These are phyloP conservation scores for Cheilinus undulatus DNA, from an alignment of 2,113 vertebrate genomes.

Conservation along the genomic window DNA sequence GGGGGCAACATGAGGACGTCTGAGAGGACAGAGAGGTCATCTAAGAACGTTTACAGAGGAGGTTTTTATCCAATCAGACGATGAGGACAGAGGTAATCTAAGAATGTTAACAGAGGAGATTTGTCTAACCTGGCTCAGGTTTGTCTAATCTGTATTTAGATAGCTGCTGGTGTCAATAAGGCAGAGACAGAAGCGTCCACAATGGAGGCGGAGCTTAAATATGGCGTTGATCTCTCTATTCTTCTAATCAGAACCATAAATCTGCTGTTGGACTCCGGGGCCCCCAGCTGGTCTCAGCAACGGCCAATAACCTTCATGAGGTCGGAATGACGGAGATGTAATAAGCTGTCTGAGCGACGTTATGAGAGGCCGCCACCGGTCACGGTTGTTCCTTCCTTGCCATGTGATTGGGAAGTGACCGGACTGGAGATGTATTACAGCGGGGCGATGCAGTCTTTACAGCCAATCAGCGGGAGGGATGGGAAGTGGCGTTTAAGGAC, in stretches of 20 bases:
- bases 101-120: constrained; percentile 56
- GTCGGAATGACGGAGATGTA: constrained; percentile 62
- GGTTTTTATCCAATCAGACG: constrained; percentile 59
- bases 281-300: constrained; percentile 39
- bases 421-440: constrained; percentile 42
- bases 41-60: constrained; percentile 61
- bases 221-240: constrained; percentile 40
- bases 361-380: constrained; percentile 41
- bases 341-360: constrained; percentile 51
- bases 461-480: constrained; percentile 24
- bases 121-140: constrained; percentile 64
- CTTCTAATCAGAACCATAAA: constrained; percentile 53
- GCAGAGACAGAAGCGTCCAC: constrained; percentile 29
- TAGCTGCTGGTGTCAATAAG: constrained; percentile 55
- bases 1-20: constrained; percentile 57
- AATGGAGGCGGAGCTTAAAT: constrained; percentile 50
- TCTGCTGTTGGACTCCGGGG: constrained; percentile 29
- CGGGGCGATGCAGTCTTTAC: constrained; percentile 15
- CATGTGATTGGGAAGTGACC: constrained; percentile 45
- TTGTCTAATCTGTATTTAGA: constrained; percentile 72
- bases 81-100: constrained; percentile 48
- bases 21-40: constrained; percentile 61
- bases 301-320: constrained; percentile 62
- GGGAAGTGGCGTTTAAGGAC: constrained; percentile 37
- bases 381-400: constrained; percentile 30